Evolutionary conservation across 2,797 vertebrate genomes (phyloP).

Genomic region (Coracias cyanogaster): DNA sequence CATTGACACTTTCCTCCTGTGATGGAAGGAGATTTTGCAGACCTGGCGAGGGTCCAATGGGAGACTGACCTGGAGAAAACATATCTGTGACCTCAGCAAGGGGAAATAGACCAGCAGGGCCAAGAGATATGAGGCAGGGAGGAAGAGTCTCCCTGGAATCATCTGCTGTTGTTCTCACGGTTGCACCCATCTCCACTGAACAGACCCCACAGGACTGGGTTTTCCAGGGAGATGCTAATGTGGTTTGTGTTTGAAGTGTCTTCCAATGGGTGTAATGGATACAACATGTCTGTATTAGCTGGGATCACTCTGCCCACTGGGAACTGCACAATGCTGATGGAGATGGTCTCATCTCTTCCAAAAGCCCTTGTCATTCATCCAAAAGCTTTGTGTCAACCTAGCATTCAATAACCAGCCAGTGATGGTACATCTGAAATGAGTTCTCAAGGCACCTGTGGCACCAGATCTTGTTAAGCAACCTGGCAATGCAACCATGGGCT

Average conservation of each 20-base stretch:
- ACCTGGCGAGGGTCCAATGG: fast-evolving
- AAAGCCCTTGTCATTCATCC: background rate
- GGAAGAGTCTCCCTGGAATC: fast-evolving
- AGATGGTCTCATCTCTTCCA: background rate
- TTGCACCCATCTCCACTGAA: background rate
- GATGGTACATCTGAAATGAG: background rate
- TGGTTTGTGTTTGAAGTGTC: background rate
- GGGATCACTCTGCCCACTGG: background rate
- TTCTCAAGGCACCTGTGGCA: background rate
- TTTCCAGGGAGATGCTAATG: background rate
- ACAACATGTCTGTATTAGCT: background rate
- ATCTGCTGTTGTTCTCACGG: background rate
- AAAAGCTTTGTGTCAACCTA: background rate
- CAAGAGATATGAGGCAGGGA: no score
- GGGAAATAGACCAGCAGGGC: background rate
- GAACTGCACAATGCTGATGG: background rate
- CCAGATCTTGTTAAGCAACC: background rate
- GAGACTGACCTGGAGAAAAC: background rate
- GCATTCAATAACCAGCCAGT: background rate
- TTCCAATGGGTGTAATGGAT: background rate
- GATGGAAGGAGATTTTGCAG: background rate
- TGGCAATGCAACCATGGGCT: fast-evolving
- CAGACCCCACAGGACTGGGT: background rate
- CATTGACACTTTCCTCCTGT: fast-evolving
- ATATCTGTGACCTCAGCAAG: background rate